Evolutionary conservation across 92 coral and sea anemone species (phyloP).

Genomic region (Muricea muricata): DNA sequence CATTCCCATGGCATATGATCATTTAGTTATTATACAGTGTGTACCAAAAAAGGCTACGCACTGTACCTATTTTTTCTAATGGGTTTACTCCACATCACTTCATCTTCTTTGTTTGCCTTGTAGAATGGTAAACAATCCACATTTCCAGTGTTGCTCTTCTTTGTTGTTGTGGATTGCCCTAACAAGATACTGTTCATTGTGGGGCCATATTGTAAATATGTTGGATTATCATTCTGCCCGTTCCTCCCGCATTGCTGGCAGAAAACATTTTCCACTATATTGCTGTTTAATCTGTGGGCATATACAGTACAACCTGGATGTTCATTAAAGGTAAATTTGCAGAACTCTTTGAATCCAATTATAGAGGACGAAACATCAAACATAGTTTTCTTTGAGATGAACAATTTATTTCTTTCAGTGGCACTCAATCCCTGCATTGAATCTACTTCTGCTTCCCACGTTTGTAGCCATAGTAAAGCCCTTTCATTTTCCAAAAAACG

Average conservation of each 20-base stretch:
- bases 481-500: neutral
- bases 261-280: conserved; percentile 52
- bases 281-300: conserved; percentile 49
- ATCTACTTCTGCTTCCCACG: neutral
- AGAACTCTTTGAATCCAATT: conserved; percentile 41
- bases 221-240: conserved; percentile 58
- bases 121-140: conserved; percentile 33
- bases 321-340: conserved; percentile 10
- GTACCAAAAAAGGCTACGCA: too few relatives aligned
- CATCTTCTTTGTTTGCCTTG: too few relatives aligned
- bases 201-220: conserved; percentile 35
- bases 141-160: conserved; percentile 17
- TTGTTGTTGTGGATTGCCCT: conserved; percentile 45
- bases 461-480: neutral
- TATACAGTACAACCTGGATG: conserved; percentile 45
- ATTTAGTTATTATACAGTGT: too few relatives aligned
- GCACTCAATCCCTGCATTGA: neutral
- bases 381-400: conserved; percentile 32
- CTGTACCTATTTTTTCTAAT: too few relatives aligned
- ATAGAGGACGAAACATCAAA: conserved; percentile 43
- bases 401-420: conserved; percentile 45
- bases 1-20: too few relatives aligned
- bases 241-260: conserved; percentile 48
- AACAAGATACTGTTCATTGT: conserved; percentile 53
- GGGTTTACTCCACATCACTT: too few relatives aligned